Conservation (phyloP, 1,140 invertebrate genomes). For the Drosophila bocqueti region DNA sequence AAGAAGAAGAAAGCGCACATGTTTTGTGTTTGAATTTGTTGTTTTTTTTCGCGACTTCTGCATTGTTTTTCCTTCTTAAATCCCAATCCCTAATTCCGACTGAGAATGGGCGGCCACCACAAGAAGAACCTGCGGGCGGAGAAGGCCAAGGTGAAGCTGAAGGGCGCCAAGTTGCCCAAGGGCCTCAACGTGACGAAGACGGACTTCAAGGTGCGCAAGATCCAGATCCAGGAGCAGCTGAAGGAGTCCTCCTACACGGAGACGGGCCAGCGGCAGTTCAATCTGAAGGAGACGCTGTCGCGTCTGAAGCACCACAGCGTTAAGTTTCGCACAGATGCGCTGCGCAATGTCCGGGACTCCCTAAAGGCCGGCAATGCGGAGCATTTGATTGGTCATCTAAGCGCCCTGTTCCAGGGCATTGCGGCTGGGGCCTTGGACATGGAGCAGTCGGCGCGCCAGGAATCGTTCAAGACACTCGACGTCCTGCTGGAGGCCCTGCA, state of each 20-base stretch:
- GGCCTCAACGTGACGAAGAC: conserved; percentile 94
- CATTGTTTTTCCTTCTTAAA: neutral
- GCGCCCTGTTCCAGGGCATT: conserved; percentile 89
- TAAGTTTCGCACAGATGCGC: conserved; percentile 89
- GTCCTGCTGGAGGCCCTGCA: conserved; percentile 87
- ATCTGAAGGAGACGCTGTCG: conserved; percentile 91
- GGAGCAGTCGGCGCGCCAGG: conserved; percentile 89
- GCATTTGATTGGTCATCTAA: conserved; percentile 86
- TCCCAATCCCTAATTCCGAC: neutral
- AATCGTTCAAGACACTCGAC: conserved; percentile 89
- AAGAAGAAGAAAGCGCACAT: conserved; percentile 6
- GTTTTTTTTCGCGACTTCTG: neutral
- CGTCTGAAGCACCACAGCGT: conserved; percentile 92
- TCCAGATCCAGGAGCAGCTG: conserved; percentile 92
- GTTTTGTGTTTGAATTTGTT: neutral
- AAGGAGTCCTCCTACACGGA: conserved; percentile 87
- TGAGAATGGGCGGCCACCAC: conserved; percentile 86
- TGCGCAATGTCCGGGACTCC: conserved; percentile 90
- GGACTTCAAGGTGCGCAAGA: conserved; percentile 94
- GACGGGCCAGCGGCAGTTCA: conserved; percentile 89
- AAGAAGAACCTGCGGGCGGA: conserved; percentile 91
- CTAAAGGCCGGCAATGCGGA: conserved; percentile 86
- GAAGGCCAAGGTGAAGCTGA: conserved; percentile 92
- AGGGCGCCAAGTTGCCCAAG: conserved; percentile 90
- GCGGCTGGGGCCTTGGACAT: conserved; percentile 90